Conservation (phyloP, 2,888 invertebrate species). For the Liopterus haemorrhoidalis region DNA sequence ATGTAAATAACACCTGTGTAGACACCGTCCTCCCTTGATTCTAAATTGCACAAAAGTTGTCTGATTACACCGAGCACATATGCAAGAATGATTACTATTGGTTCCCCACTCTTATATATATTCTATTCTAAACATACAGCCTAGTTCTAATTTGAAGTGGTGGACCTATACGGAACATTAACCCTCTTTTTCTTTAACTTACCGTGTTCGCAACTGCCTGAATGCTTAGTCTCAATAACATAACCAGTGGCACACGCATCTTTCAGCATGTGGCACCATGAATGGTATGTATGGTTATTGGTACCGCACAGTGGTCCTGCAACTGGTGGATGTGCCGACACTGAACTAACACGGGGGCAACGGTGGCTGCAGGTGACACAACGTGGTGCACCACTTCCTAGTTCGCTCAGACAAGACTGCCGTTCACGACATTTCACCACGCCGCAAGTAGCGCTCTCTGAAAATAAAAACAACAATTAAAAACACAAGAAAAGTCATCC, state of each 20-base stretch:
- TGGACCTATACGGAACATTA: too few species aligned
- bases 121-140: too few species aligned
- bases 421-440: slow-evolving; percentile 61
- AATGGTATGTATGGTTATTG: slow-evolving; percentile 67
- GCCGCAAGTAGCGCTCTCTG: slow-evolving; percentile 62
- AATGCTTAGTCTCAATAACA: slow-evolving; percentile 63
- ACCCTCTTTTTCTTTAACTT: too few species aligned
- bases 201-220: slow-evolving; percentile 58
- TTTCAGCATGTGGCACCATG: slow-evolving; percentile 73
- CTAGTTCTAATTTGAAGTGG: too few species aligned
- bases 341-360: slow-evolving; percentile 52
- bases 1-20: too few species aligned
- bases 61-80: too few species aligned
- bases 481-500: background rate
- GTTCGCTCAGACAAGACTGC: slow-evolving; percentile 63
- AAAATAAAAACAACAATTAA: slow-evolving; percentile 34
- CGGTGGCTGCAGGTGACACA: slow-evolving; percentile 65
- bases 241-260: slow-evolving; percentile 69
- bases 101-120: too few species aligned
- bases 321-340: slow-evolving; percentile 40
- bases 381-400: slow-evolving; percentile 58
- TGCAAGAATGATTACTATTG: too few species aligned
- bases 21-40: too few species aligned
- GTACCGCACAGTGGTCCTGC: slow-evolving; percentile 59
- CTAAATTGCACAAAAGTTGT: too few species aligned